A percentile compares a stretch with the other conserved stretches of the same genome.
These are phyloP conservation scores for Zhengitettix transpicula DNA, from an alignment of 2,888 invertebrate genomes.

Conservation along the genomic window DNA sequence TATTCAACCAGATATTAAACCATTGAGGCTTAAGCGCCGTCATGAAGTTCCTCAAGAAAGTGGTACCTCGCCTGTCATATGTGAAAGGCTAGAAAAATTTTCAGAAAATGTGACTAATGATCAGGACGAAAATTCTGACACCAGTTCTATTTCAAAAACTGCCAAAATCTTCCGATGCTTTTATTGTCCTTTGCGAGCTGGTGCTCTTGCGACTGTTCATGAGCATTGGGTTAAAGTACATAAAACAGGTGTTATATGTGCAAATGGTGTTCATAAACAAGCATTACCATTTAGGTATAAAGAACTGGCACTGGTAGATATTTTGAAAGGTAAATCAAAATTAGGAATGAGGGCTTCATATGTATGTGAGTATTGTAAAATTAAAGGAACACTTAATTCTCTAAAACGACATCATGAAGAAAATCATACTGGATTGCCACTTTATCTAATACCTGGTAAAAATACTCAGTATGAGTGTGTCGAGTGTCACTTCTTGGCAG, in stretches of 20 bases:
- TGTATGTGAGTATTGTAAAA: constrained; percentile 12
- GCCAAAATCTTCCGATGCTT: constrained; percentile 12
- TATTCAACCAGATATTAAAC: constrained; percentile 2
- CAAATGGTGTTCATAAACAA: constrained; percentile 1
- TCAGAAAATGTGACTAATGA: background rate
- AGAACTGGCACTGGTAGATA: constrained; percentile 4
- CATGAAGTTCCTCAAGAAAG: constrained; percentile 1
- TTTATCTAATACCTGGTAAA: background rate
- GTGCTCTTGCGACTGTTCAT: constrained; percentile 10
- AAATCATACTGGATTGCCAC: background rate
- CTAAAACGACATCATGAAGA: constrained; percentile 3
- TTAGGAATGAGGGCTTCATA: background rate
- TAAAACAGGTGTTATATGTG: constrained; percentile 6
- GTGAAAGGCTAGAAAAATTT: too few species aligned
- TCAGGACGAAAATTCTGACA: background rate
- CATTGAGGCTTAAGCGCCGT: constrained; percentile 1
- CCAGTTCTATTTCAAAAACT: background rate
- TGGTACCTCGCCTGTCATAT: background rate
- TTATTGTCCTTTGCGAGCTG: constrained; percentile 16
- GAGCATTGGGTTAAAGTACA: constrained; percentile 16
- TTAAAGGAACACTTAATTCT: constrained; percentile 6
- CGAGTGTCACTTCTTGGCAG: background rate
- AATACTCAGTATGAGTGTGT: background rate
- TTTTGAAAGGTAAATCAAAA: constrained; percentile 3
- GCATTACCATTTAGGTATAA: constrained; percentile 9